Evolutionary conservation across 2,113 vertebrate species (phyloP).

Genomic region (Mungos mungo): DNA sequence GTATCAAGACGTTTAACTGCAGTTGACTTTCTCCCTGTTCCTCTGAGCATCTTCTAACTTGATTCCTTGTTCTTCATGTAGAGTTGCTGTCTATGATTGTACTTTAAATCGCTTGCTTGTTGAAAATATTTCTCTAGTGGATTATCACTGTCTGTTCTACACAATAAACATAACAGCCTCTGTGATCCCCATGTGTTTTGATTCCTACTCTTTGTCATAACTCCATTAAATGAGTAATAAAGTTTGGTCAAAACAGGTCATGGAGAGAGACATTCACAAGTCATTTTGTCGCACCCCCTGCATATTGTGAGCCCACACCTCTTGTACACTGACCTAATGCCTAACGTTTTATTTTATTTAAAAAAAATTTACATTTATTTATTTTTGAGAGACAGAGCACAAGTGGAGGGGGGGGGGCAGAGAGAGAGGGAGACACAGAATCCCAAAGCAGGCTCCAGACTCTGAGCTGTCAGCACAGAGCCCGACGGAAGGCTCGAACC

Average conservation of each 20-base stretch:
- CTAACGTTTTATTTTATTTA: too few relatives aligned
- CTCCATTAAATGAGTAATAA: conserved; percentile 84
- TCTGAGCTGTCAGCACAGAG: too few relatives aligned
- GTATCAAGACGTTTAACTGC: conserved; percentile 85
- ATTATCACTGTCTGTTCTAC: conserved; percentile 95
- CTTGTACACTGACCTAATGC: neutral
- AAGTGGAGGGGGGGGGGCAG: too few relatives aligned
- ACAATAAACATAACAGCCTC: conserved; percentile 96
- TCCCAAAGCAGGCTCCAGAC: too few relatives aligned
- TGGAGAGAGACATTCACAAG: conserved; percentile 72
- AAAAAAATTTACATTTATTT: too few relatives aligned
- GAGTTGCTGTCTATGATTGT: conserved; percentile 93
- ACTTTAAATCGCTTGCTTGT: conserved; percentile 92
- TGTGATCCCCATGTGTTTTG: conserved; percentile 88
- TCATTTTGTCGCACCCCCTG: neutral
- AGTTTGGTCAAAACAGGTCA: conserved; percentile 82
- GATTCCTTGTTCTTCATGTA: conserved; percentile 88
- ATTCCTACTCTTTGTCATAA: conserved; percentile 83
- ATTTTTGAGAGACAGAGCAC: too few relatives aligned
- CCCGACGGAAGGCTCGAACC: too few relatives aligned
- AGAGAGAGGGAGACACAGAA: too few relatives aligned
- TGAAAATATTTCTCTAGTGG: conserved; percentile 92
- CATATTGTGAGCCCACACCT: neutral
- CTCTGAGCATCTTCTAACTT: conserved; percentile 89
- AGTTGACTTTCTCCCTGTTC: conserved; percentile 83